These are phyloP conservation scores for Alligator sinensis DNA, from an alignment of 2,113 vertebrate genomes.

Conservation along the genomic window DNA sequence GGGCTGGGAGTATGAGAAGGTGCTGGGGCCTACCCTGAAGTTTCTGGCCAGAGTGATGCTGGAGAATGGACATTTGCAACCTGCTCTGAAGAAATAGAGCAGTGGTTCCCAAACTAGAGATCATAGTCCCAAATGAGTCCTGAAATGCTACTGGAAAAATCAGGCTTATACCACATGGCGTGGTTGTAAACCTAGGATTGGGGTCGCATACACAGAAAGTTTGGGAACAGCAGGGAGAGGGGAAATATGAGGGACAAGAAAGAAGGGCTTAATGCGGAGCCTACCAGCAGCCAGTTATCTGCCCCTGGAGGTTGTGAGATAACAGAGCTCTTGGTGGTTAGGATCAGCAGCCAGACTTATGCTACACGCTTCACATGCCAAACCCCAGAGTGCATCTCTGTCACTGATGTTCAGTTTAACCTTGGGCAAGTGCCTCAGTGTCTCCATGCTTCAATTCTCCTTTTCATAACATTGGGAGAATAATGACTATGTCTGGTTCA, in stretches of 20 bases:
- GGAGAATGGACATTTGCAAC: background rate
- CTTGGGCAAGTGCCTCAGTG: background rate
- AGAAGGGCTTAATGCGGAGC: background rate
- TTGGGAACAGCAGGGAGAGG: no score
- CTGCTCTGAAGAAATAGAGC: background rate
- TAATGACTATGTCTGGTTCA: background rate
- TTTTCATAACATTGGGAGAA: background rate
- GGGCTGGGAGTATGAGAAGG: background rate
- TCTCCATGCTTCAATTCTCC: background rate
- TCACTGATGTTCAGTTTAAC: rapidly evolving
- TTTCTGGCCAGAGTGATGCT: rapidly evolving
- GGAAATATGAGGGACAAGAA: background rate
- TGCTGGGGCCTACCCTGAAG: background rate
- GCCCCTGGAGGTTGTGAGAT: background rate
- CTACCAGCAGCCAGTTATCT: background rate
- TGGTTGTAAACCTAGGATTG: no score
- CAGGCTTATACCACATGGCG: no score
- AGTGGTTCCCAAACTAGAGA: no score
- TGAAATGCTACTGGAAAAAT: no score
- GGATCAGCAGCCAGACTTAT: background rate
- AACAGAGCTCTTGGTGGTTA: background rate
- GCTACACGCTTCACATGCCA: background rate
- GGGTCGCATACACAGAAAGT: background rate
- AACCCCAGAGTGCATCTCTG: rapidly evolving
- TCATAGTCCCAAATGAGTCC: no score